Conservation (phyloP, 2,888 invertebrate species). For the Trisateles emortualis region DNA sequence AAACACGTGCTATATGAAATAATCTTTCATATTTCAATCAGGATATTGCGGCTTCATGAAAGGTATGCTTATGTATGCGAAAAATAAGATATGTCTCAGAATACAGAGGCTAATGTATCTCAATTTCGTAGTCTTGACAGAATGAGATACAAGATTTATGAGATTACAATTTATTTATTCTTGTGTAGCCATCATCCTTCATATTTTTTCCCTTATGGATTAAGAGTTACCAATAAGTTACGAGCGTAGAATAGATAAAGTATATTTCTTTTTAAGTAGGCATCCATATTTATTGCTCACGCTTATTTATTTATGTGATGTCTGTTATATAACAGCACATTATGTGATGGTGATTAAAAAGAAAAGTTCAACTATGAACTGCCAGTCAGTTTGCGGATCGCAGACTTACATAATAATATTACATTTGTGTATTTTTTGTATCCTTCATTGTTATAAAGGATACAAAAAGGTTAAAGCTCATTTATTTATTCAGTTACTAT, state of each 20-base stretch:
- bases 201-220: conserved; percentile 21
- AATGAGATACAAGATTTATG: conserved; percentile 22
- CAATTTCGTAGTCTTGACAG: conserved; percentile 16
- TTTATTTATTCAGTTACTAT: too few relatives aligned
- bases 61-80: conserved; percentile 16
- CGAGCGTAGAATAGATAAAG: not conserved
- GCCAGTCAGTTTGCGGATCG: too few relatives aligned
- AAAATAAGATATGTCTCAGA: conserved; percentile 22
- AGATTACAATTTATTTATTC: conserved; percentile 30
- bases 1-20: conserved; percentile 17
- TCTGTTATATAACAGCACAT: too few relatives aligned
- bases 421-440: too few relatives aligned
- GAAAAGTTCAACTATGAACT: too few relatives aligned
- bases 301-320: too few relatives aligned
- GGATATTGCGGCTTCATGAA: conserved; percentile 36
- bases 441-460: too few relatives aligned
- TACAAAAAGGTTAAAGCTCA: too few relatives aligned
- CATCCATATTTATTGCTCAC: too few relatives aligned
- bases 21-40: conserved; percentile 42
- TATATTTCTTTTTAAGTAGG: not conserved
- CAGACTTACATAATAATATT: too few relatives aligned
- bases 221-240: conserved; percentile 11
- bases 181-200: conserved; percentile 5
- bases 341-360: too few relatives aligned
- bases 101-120: conserved; percentile 11